Evolutionary conservation across 2,113 vertebrate genomes (phyloP).

Genomic region (Haemorhous mexicanus): DNA sequence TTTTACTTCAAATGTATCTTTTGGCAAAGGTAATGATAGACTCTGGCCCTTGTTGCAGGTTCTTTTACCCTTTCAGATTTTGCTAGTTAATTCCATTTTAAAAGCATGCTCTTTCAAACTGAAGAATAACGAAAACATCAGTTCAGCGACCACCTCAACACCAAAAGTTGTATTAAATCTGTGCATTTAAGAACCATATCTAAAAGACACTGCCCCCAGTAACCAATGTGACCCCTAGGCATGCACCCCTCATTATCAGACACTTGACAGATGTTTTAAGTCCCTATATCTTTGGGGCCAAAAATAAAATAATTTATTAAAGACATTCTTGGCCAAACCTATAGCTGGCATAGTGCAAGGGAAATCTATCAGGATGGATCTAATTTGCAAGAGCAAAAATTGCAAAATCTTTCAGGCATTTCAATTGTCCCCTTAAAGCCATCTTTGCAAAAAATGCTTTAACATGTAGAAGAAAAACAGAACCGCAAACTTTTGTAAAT

Average conservation of each 20-base stretch:
- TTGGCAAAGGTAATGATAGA: neutral
- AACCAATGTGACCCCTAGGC: neutral
- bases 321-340: neutral
- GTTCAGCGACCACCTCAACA: neutral
- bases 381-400: neutral
- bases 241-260: neutral
- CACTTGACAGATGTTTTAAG: neutral
- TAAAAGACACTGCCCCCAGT: neutral
- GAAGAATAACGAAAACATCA: neutral
- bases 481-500: slow-evolving; percentile 1
- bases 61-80: neutral
- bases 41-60: neutral
- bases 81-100: neutral
- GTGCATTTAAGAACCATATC: neutral
- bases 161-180: neutral
- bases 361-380: neutral
- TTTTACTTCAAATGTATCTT: neutral
- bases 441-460: neutral
- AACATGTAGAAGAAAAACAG: neutral
- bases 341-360: neutral
- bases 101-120: neutral
- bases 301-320: neutral
- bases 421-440: neutral
- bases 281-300: neutral
- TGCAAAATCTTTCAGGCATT: neutral